Conservation (phyloP, 2,113 vertebrate species). For the Leucopternis melanops region DNA sequence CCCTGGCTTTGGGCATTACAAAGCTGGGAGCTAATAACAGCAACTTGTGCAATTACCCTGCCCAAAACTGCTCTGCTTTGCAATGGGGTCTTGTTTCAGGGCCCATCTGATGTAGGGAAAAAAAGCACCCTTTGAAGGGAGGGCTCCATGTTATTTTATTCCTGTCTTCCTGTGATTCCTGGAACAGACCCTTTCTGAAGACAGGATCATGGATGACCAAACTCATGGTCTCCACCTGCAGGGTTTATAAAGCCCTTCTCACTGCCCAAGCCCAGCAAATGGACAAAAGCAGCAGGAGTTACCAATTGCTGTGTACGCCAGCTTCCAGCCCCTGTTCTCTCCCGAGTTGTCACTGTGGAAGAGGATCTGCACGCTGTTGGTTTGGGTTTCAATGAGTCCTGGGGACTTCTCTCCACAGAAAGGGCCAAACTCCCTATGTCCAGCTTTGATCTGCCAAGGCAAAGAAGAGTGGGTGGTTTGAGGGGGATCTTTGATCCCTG, state of each 20-base stretch:
- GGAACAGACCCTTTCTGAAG: background rate
- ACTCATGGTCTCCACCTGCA: background rate
- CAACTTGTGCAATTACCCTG: background rate
- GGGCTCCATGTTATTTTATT: background rate
- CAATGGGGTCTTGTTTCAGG: background rate
- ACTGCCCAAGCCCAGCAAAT: background rate
- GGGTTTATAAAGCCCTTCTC: background rate
- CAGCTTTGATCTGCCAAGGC: constrained; percentile 77
- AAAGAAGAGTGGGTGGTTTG: background rate
- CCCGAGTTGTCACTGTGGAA: constrained; percentile 93
- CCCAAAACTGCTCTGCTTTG: background rate
- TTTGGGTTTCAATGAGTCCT: constrained; percentile 78
- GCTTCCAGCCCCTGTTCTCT: constrained; percentile 89
- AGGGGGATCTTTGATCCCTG: background rate
- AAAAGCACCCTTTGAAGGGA: background rate
- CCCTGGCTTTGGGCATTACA: background rate
- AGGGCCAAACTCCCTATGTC: constrained; percentile 76
- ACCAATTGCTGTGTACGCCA: constrained; percentile 82
- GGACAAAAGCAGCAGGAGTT: background rate
- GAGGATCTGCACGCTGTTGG: constrained; percentile 70
- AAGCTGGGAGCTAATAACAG: background rate
- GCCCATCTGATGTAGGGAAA: background rate
- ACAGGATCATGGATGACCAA: background rate
- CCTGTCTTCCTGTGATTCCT: background rate
- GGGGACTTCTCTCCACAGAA: constrained; percentile 87